These are phyloP conservation scores for Xenopus tropicalis DNA, from an alignment of 2,113 vertebrate species.

Conservation along the genomic window DNA sequence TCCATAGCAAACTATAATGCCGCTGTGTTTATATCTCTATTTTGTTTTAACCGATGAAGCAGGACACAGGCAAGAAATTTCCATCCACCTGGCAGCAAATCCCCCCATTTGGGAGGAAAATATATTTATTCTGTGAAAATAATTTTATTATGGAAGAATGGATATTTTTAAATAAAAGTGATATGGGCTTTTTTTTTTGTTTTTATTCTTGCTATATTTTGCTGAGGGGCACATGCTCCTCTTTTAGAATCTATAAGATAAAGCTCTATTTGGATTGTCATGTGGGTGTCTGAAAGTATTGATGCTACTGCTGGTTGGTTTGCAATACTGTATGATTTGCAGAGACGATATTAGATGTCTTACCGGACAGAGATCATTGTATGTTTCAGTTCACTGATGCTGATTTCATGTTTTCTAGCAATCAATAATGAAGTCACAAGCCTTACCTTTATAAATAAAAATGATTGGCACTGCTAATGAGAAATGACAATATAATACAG, in stretches of 20 bases:
- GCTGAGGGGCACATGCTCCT: no score
- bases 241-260: neutral
- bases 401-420: conserved; percentile 30
- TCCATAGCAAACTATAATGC: conserved; percentile 51
- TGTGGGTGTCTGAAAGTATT: neutral
- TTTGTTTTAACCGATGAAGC: conserved; percentile 49
- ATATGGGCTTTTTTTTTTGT: conserved; percentile 57
- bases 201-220: conserved; percentile 20
- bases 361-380: conserved; percentile 12
- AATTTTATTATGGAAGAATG: conserved; percentile 62
- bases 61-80: conserved; percentile 54
- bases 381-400: conserved; percentile 25
- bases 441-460: conserved; percentile 36
- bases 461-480: conserved; percentile 23
- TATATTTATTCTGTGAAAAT: conserved; percentile 64
- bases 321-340: conserved; percentile 15
- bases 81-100: conserved; percentile 46
- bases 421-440: conserved; percentile 42
- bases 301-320: conserved; percentile 1
- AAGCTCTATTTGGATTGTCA: neutral
- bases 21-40: conserved; percentile 55
- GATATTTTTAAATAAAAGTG: conserved; percentile 65
- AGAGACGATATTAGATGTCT: conserved; percentile 4
- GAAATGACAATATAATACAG: conserved; percentile 28
- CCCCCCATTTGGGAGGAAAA: conserved; percentile 42